Conservation (phyloP, 2,797 vertebrate species). For the Enteromius argenteus region DNA sequence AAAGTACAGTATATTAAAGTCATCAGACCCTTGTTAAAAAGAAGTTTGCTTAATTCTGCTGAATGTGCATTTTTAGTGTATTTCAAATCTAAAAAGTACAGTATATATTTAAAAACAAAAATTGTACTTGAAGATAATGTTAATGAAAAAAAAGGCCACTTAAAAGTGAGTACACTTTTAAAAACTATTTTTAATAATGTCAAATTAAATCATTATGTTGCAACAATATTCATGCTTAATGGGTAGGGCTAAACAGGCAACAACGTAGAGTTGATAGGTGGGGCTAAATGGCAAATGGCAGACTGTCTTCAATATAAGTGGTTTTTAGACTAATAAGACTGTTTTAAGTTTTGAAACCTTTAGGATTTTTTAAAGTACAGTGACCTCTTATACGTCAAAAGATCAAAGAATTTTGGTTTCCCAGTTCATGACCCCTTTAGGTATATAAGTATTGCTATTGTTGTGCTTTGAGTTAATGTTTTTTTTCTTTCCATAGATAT, state of each 20-base stretch:
- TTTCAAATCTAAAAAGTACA: neutral
- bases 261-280: accelerated
- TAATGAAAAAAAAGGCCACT: neutral
- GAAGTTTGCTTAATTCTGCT: neutral
- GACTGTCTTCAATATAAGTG: neutral
- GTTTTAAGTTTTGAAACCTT: too few relatives aligned
- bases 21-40: neutral
- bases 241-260: neutral
- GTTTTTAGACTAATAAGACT: too few relatives aligned
- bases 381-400: neutral
- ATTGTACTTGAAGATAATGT: neutral
- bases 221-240: neutral
- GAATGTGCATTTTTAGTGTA: neutral
- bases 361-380: neutral
- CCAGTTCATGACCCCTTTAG: neutral
- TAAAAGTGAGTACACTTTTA: neutral
- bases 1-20: neutral
- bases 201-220: neutral
- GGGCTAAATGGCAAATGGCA: neutral
- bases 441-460: neutral
- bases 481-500: neutral
- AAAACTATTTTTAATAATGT: neutral
- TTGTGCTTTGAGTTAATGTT: neutral
- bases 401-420: neutral
- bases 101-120: neutral